phyloP scores from a whole-genome alignment of 2,113 vertebrate genomes.

The Scopus umbretta region DNA sequence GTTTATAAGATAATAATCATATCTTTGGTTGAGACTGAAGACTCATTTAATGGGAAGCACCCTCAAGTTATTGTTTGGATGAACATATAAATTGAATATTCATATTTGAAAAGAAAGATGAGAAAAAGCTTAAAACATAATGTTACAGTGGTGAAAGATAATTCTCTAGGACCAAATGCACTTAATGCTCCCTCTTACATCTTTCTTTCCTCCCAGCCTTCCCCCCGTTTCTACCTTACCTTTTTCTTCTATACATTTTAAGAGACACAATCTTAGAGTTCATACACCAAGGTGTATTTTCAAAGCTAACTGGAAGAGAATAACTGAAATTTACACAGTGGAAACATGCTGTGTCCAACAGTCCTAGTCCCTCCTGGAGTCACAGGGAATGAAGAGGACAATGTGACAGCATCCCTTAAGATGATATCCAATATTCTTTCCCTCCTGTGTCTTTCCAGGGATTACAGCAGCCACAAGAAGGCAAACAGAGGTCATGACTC shows the following conservation, averaged over 20 bases:
- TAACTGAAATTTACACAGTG: not conserved
- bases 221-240: not conserved
- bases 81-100: not conserved
- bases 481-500: not conserved
- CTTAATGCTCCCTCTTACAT: not conserved
- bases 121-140: not conserved
- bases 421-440: not conserved
- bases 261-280: not conserved
- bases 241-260: not conserved
- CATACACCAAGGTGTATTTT: not conserved
- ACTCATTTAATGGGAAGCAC: conserved; percentile 8
- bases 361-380: not conserved
- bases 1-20: not conserved
- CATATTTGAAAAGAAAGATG: conserved; percentile 9
- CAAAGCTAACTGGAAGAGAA: not conserved
- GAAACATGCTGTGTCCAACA: not conserved
- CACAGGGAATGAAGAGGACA: not conserved
- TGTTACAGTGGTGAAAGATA: not conserved
- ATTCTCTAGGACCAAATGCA: not conserved
- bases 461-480: not conserved
- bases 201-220: not conserved
- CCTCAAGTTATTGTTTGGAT: conserved; percentile 34
- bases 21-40: not conserved
- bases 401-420: not conserved
- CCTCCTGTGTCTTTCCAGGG: not conserved